Percentiles rank a stretch among this genome's conserved stretches.
Evolutionary conservation across 2,113 vertebrate genomes (phyloP).

Genomic region (Marmota monax): DNA sequence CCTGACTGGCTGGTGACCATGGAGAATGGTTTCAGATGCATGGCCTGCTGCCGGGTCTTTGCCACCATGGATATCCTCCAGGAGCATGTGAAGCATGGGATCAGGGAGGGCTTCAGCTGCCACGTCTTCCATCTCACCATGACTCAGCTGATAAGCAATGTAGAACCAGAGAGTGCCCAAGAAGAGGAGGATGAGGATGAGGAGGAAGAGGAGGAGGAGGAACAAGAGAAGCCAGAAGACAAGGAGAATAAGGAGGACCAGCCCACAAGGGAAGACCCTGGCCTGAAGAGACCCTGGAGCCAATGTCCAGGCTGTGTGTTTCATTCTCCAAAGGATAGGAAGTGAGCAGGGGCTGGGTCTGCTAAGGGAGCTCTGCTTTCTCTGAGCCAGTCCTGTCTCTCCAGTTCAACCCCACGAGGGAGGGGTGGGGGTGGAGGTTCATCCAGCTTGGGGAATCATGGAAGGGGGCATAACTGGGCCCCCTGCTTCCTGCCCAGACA

Average conservation of each 20-base stretch:
- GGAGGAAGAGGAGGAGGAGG: not conserved
- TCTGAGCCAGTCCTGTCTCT: not conserved
- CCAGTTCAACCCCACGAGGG: not conserved
- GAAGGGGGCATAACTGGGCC: not conserved
- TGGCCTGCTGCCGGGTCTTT: conserved; percentile 81
- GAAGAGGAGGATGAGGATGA: not conserved
- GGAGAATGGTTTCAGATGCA: conserved; percentile 73
- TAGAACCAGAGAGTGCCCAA: not conserved
- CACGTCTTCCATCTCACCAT: conserved; percentile 75
- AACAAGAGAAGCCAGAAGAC: not conserved
- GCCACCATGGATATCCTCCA: conserved; percentile 61
- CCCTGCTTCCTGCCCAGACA: not conserved
- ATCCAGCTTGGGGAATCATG: not conserved
- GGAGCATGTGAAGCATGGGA: conserved; percentile 63
- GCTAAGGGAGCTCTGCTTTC: not conserved
- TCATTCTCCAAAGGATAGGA: conserved; percentile 69
- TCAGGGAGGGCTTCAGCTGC: conserved; percentile 81
- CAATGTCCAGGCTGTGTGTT: conserved; percentile 67
- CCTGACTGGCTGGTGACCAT: conserved; percentile 75
- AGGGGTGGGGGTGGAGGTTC: not conserved
- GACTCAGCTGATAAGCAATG: conserved; percentile 37
- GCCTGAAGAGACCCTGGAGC: conserved; percentile 51
- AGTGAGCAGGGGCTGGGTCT: conserved; percentile 48
- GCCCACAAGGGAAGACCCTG: not conserved
- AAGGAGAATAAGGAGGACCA: not conserved